Conservation (phyloP, 2,888 invertebrate species). For the Panopea generosa region DNA sequence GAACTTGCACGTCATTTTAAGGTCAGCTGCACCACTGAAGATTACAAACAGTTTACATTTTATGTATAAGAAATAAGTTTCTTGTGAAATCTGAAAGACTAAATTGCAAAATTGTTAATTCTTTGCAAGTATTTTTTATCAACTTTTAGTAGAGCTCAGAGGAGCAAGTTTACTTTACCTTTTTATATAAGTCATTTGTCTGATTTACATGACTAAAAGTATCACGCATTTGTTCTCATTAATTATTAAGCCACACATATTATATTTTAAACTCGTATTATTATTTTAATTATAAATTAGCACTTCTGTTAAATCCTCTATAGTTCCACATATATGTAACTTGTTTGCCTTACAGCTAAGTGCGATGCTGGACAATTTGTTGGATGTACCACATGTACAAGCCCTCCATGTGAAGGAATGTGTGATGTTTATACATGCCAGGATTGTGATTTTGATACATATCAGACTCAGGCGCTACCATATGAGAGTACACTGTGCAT, state of each 20-base stretch:
- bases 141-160: no score
- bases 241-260: background rate
- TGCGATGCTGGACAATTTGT: constrained; percentile 29
- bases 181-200: no score
- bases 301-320: background rate
- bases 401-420: background rate
- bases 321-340: background rate
- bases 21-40: no score
- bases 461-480: constrained; percentile 57
- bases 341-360: constrained; percentile 22
- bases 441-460: constrained; percentile 51
- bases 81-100: no score
- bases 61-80: no score
- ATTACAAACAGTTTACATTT: no score
- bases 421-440: constrained; percentile 17
- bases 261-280: background rate
- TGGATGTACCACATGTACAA: constrained; percentile 4
- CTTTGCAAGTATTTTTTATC: no score
- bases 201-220: no score
- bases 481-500: constrained; percentile 49
- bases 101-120: no score
- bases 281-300: background rate
- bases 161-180: no score
- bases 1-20: no score
- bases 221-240: background rate